Conservation (phyloP, 2,797 vertebrate genomes). For the Ptychobarbus kaznakovi region DNA sequence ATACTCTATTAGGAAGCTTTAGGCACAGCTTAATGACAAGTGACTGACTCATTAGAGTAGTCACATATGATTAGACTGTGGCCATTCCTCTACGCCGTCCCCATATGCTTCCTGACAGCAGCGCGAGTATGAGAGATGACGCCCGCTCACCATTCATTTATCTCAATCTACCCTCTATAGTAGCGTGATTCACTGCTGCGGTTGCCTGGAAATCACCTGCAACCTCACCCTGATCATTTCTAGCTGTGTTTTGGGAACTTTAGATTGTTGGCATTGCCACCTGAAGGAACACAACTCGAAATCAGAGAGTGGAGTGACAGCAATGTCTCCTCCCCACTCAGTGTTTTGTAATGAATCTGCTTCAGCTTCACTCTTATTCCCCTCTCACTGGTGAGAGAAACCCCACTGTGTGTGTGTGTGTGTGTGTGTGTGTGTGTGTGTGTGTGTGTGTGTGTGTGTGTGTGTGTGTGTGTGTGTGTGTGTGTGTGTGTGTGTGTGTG, state of each 20-base stretch:
- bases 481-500: no score
- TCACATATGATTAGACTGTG: slow-evolving; percentile 62
- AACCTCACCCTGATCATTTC: slow-evolving; percentile 25
- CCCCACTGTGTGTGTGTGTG: no score
- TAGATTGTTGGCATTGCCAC: not conserved
- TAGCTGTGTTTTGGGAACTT: slow-evolving; percentile 33
- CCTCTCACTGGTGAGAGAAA: not conserved
- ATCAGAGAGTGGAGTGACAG: not conserved
- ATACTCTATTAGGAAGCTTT: slow-evolving; percentile 50
- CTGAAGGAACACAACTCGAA: not conserved
- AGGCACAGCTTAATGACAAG: slow-evolving; percentile 57
- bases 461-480: no score
- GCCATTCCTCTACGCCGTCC: slow-evolving; percentile 43
- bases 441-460: no score
- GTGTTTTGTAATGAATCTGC: not conserved
- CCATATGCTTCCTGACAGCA: slow-evolving; percentile 52
- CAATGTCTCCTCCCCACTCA: not conserved
- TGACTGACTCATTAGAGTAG: slow-evolving; percentile 63
- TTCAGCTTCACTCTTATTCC: not conserved
- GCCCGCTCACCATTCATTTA: slow-evolving; percentile 39
- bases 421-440: no score
- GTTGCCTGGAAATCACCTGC: slow-evolving; percentile 37
- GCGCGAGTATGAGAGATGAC: slow-evolving; percentile 52
- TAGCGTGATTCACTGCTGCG: slow-evolving; percentile 14
- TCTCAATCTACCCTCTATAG: slow-evolving; percentile 45